phyloP scores from a whole-genome alignment of 2,113 vertebrate species.

The Galemys pyrenaicus region DNA sequence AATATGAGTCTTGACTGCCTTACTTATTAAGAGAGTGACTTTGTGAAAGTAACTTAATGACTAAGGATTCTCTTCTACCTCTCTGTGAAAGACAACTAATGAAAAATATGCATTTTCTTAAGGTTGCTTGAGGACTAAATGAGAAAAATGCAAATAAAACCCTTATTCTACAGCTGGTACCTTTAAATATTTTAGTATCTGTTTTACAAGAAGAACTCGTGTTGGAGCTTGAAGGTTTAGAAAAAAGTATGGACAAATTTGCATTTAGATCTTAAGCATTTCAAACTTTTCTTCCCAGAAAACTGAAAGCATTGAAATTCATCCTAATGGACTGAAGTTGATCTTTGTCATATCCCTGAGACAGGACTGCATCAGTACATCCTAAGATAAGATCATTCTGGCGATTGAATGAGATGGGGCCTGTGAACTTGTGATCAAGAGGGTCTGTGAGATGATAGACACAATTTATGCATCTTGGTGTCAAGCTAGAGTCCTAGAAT shows the following conservation, averaged over 20 bases:
- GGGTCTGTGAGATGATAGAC: not conserved
- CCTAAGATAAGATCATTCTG: not conserved
- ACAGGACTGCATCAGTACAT: not conserved
- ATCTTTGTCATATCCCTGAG: not conserved
- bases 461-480: not conserved
- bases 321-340: not conserved
- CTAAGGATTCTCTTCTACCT: not conserved
- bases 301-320: not conserved
- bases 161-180: not conserved
- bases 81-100: not conserved
- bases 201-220: not conserved
- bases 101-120: not conserved
- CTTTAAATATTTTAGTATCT: not conserved
- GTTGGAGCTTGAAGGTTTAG: not conserved
- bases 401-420: not conserved
- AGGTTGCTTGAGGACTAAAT: not conserved
- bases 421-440: not conserved
- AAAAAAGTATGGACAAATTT: not conserved
- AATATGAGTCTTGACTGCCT: not conserved
- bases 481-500: not conserved
- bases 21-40: not conserved
- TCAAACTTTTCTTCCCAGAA: not conserved
- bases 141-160: not conserved
- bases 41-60: not conserved
- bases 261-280: not conserved